Conservation (phyloP, 2,797 vertebrate species). For the Sternarchorhynchus goeldii region DNA sequence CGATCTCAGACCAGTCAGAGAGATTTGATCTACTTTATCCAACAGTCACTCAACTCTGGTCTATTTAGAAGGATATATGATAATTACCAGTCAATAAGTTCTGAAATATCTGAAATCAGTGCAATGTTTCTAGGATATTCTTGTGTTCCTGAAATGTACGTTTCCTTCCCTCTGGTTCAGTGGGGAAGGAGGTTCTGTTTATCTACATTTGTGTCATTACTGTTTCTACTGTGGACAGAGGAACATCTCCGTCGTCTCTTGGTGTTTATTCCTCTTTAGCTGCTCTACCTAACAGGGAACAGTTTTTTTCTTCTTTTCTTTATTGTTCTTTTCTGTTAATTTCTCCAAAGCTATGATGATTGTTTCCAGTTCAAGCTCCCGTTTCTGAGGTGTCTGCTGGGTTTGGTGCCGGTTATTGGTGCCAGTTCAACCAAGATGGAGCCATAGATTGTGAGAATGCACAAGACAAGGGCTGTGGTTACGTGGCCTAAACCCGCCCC, state of each 20-base stretch:
- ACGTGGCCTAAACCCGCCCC: not conserved
- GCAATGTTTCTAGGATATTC: not conserved
- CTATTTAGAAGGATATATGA: not conserved
- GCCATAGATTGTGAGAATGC: not conserved
- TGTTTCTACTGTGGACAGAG: not conserved
- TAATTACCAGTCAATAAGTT: not conserved
- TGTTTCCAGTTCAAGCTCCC: constrained; percentile 1
- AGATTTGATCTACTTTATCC: not conserved
- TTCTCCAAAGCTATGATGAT: constrained; percentile 1
- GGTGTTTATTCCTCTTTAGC: constrained; percentile 19
- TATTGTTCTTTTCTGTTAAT: not conserved
- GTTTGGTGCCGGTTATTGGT: too few species aligned
- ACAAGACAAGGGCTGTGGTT: not conserved
- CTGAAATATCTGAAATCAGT: not conserved
- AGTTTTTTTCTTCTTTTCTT: not conserved
- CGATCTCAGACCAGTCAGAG: not conserved
- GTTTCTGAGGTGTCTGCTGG: not conserved
- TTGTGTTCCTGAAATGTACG: not conserved
- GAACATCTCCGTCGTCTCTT: not conserved
- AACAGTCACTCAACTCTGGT: not conserved
- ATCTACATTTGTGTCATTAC: not conserved
- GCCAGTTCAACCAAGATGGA: not conserved
- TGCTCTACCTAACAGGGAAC: not conserved
- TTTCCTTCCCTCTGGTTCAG: not conserved
- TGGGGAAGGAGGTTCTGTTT: not conserved